Evolutionary conservation across 2,888 invertebrate species (phyloP).

Genomic region (Nymphalis c-album): DNA sequence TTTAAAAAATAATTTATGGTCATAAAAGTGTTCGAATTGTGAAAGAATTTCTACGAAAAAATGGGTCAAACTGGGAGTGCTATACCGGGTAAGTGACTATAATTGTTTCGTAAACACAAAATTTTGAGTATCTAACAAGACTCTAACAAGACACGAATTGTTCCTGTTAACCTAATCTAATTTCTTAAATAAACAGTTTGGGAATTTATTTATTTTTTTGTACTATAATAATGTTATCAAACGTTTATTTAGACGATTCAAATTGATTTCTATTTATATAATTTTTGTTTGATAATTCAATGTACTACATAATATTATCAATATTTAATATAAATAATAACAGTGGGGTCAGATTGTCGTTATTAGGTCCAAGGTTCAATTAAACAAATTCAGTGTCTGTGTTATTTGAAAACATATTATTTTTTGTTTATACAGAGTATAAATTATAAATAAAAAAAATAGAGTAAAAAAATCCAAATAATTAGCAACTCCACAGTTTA

Average conservation of each 20-base stretch:
- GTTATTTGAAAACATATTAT: no score
- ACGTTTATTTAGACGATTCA: not conserved
- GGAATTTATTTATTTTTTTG: not conserved
- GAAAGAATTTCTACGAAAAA: constrained; percentile 37
- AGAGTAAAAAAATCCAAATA: no score
- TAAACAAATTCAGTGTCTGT: no score
- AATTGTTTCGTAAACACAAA: constrained; percentile 34
- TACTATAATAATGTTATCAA: not conserved
- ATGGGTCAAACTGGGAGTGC: constrained; percentile 75
- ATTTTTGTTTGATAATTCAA: no score
- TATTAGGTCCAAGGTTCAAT: no score
- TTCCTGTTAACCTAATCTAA: constrained; percentile 4
- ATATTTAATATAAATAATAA: no score
- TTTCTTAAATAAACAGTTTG: not conserved
- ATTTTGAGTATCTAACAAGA: constrained; percentile 1
- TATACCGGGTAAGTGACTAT: constrained; percentile 67
- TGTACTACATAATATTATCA: no score
- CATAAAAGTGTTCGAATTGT: constrained; percentile 30
- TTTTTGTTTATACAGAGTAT: no score
- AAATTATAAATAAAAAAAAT: no score
- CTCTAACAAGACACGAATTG: not conserved
- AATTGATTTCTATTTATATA: no score
- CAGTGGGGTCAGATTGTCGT: no score
- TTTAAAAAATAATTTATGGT: constrained; percentile 38
- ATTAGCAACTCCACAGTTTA: no score